Evolutionary conservation across 2,797 vertebrate genomes (phyloP).

Genomic region (Alcedo atthis): DNA sequence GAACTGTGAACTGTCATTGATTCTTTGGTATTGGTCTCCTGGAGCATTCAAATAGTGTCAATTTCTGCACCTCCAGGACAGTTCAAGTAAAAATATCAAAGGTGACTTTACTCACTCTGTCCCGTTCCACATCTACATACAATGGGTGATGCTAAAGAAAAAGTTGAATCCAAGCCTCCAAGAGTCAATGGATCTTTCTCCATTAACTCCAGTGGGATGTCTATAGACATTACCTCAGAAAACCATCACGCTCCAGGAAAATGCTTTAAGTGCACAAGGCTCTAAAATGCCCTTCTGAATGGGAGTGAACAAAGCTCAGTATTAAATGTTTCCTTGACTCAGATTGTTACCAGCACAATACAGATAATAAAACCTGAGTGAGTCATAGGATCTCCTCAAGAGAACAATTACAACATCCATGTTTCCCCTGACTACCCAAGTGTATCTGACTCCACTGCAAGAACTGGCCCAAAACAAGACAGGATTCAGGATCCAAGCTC

Average conservation of each 20-base stretch:
- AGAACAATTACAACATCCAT: neutral
- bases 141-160: neutral
- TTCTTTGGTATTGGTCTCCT: neutral
- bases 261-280: neutral
- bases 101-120: neutral
- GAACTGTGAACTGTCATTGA: neutral
- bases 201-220: neutral
- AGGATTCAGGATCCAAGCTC: neutral
- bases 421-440: neutral
- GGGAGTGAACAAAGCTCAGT: neutral
- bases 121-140: neutral
- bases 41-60: neutral
- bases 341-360: neutral
- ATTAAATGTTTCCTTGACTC: neutral
- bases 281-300: neutral
- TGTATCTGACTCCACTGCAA: neutral
- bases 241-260: neutral
- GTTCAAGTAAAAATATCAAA: neutral
- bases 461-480: neutral
- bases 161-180: neutral
- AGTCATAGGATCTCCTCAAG: neutral
- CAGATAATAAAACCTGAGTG: neutral
- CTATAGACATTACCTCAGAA: constrained; percentile 21
- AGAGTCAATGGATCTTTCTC: neutral
- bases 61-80: neutral